Evolutionary conservation across 2,888 invertebrate species (phyloP).

Genomic region (Phorcus lineatus): DNA sequence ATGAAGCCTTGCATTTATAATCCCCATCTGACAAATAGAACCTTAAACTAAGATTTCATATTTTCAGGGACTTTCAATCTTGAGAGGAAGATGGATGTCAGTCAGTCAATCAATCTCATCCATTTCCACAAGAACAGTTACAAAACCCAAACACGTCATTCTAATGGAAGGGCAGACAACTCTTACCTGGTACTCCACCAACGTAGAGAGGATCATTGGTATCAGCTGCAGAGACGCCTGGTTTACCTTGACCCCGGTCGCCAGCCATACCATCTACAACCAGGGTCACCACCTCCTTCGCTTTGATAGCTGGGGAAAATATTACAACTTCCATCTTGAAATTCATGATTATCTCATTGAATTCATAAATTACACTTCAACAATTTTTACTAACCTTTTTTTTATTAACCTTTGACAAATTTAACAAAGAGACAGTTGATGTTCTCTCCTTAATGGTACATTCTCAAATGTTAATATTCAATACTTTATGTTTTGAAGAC

Average conservation of each 20-base stretch:
- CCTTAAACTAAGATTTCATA: too few species aligned
- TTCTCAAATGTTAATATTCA: too few species aligned
- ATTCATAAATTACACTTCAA: too few species aligned
- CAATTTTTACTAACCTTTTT: neutral
- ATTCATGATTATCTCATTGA: neutral
- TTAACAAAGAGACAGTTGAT: too few species aligned
- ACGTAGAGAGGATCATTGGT: slow-evolving; percentile 91
- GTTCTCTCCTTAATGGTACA: too few species aligned
- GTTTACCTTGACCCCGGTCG: slow-evolving; percentile 83
- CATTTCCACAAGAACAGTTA: neutral
- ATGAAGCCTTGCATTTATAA: too few species aligned
- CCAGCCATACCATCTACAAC: slow-evolving; percentile 87
- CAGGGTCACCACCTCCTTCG: slow-evolving; percentile 91
- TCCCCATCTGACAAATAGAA: too few species aligned
- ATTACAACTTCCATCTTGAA: neutral
- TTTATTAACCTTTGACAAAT: neutral
- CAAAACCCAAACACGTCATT: neutral
- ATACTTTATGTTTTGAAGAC: too few species aligned
- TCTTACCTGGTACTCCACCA: slow-evolving; percentile 86
- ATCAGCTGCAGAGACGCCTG: slow-evolving; percentile 83
- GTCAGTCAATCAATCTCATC: neutral
- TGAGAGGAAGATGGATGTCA: neutral
- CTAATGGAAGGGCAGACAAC: too few species aligned
- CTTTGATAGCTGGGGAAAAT: slow-evolving; percentile 80
- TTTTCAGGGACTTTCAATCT: slow-evolving; percentile 29